Percentiles rank a stretch among this genome's conserved stretches.
Evolutionary conservation across 2,888 invertebrate species (phyloP).

Genomic region (Lymantria monacha): DNA sequence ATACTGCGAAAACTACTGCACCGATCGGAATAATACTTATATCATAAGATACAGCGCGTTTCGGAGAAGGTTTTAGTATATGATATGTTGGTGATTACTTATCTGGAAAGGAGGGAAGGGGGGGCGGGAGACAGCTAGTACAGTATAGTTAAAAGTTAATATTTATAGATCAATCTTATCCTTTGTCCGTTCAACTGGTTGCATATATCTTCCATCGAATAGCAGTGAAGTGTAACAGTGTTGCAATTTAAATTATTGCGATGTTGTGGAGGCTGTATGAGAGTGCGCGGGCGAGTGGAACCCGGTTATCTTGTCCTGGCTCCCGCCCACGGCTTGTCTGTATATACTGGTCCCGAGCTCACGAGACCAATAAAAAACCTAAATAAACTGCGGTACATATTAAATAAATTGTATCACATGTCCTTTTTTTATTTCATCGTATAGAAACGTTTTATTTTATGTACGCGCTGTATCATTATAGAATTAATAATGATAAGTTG

Average conservation of each 20-base stretch:
- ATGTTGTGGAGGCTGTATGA: constrained; percentile 30
- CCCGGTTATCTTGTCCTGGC: constrained; percentile 39
- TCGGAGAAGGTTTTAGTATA: no score
- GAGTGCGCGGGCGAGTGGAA: constrained; percentile 33
- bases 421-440: constrained; percentile 3
- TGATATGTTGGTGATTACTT: no score
- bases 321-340: constrained; percentile 29
- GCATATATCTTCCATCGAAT: background rate
- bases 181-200: constrained; percentile 2
- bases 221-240: constrained; percentile 36
- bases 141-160: background rate
- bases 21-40: no score
- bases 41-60: no score
- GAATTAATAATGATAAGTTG: background rate
- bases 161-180: background rate
- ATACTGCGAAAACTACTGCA: no score
- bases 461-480: background rate
- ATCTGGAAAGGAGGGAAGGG: no score
- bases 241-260: constrained; percentile 49
- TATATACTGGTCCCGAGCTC: constrained; percentile 23
- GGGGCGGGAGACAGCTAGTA: no score
- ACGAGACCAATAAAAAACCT: constrained; percentile 13
- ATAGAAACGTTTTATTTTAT: constrained; percentile 3
- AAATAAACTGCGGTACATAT: constrained; percentile 8
- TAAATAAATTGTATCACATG: constrained; percentile 1